phyloP scores from a whole-genome alignment of 2,797 vertebrate species.

The Lycodopsis pacificus region DNA sequence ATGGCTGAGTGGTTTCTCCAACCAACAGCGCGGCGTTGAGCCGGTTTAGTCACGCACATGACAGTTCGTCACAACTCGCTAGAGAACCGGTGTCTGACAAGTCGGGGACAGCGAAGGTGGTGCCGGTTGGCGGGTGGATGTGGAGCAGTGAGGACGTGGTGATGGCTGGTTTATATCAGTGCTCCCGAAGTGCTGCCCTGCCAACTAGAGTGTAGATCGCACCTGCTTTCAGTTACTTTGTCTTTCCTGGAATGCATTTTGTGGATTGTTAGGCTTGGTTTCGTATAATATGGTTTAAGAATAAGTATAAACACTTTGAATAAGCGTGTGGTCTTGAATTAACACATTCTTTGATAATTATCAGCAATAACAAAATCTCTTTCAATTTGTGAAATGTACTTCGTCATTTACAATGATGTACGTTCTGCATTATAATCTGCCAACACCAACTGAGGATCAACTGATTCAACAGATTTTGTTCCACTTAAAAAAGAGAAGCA shows the following conservation, averaged over 20 bases:
- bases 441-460: neutral
- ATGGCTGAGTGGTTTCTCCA: slow-evolving; percentile 77
- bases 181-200: slow-evolving; percentile 28
- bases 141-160: slow-evolving; percentile 34
- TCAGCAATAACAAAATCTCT: neutral
- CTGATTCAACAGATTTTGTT: slow-evolving; percentile 7
- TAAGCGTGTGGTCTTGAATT: neutral
- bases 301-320: neutral
- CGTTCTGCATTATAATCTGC: neutral
- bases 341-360: neutral
- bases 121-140: slow-evolving; percentile 46
- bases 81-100: slow-evolving; percentile 73
- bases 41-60: slow-evolving; percentile 78
- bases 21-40: slow-evolving; percentile 59
- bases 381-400: neutral
- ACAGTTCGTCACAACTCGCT: slow-evolving; percentile 73
- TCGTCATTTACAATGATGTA: neutral
- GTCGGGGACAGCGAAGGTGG: slow-evolving; percentile 55
- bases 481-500: neutral
- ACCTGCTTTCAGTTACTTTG: slow-evolving; percentile 48
- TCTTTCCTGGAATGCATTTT: neutral
- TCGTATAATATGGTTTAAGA: neutral
- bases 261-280: neutral
- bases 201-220: slow-evolving; percentile 36
- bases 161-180: slow-evolving; percentile 46